phyloP scores from a whole-genome alignment of 1,140 invertebrate species.

The Halotydeus destructor region DNA sequence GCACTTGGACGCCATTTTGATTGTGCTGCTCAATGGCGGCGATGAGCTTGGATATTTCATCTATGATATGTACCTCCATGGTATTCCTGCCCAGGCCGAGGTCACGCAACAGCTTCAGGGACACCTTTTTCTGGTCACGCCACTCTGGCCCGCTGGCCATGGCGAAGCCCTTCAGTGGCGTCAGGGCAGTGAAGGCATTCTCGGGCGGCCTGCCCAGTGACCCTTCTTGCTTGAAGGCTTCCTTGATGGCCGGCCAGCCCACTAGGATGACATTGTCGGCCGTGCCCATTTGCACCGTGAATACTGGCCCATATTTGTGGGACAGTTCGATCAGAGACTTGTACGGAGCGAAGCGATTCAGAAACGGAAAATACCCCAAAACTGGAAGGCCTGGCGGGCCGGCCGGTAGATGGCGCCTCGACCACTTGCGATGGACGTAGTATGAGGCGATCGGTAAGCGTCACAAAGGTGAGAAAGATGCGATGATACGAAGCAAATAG shows the following conservation, averaged over 20 bases:
- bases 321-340: slow-evolving; percentile 10
- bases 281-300: no score
- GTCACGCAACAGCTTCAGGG: slow-evolving; percentile 43
- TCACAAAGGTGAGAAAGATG: no score
- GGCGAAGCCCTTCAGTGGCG: no score
- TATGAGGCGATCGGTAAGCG: no score
- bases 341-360: slow-evolving; percentile 9
- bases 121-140: slow-evolving; percentile 58
- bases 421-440: no score
- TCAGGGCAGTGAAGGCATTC: no score
- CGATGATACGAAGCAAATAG: no score
- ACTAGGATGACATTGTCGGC: slow-evolving; percentile 13
- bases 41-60: slow-evolving; percentile 11
- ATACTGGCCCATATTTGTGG: slow-evolving; percentile 15
- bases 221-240: slow-evolving; percentile 11
- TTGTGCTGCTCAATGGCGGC: neutral
- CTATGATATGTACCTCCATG: slow-evolving; percentile 24
- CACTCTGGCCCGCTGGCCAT: slow-evolving; percentile 36
- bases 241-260: slow-evolving; percentile 11
- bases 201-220: slow-evolving; percentile 14
- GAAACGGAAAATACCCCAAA: slow-evolving; percentile 17
- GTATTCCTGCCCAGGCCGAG: slow-evolving; percentile 41
- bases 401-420: no score
- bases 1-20: no score
- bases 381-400: slow-evolving; percentile 14